Evolutionary conservation across 2,113 vertebrate species (phyloP).

Genomic region (Rhea pennata): DNA sequence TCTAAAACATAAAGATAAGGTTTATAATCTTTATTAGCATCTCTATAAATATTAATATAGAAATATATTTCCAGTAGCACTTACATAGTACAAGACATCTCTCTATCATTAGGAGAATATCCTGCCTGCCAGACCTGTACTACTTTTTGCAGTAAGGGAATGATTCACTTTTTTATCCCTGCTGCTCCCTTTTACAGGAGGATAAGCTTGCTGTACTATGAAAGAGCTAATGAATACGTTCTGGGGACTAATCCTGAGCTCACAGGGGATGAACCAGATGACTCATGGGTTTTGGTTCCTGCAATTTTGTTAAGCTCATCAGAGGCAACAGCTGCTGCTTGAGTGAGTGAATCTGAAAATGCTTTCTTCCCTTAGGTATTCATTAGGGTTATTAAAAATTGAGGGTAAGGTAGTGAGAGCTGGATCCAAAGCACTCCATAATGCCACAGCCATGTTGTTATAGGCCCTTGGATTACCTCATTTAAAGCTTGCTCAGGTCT

Average conservation of each 20-base stretch:
- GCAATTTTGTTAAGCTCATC: not conserved
- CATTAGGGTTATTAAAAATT: not conserved
- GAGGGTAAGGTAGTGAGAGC: not conserved
- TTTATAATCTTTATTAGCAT: not conserved
- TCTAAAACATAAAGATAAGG: not conserved
- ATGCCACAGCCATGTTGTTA: not conserved
- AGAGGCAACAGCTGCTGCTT: not conserved
- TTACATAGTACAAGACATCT: not conserved
- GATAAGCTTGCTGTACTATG: not conserved
- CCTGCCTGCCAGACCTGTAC: not conserved
- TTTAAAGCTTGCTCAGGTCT: not conserved
- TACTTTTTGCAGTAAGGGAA: not conserved
- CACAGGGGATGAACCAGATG: not conserved
- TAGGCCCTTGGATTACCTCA: not conserved
- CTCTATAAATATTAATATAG: not conserved
- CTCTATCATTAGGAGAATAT: not conserved
- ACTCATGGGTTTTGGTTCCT: slow-evolving; percentile 3
- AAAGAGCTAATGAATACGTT: not conserved
- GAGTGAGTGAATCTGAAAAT: not conserved
- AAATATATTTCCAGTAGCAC: not conserved
- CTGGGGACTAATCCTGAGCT: not conserved
- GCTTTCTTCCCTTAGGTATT: not conserved
- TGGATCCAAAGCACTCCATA: not conserved
- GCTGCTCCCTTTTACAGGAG: not conserved
- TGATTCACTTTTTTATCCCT: not conserved